These are phyloP conservation scores for Myrmecophaga tridactyla DNA, from an alignment of 2,113 vertebrate species.

Conservation along the genomic window DNA sequence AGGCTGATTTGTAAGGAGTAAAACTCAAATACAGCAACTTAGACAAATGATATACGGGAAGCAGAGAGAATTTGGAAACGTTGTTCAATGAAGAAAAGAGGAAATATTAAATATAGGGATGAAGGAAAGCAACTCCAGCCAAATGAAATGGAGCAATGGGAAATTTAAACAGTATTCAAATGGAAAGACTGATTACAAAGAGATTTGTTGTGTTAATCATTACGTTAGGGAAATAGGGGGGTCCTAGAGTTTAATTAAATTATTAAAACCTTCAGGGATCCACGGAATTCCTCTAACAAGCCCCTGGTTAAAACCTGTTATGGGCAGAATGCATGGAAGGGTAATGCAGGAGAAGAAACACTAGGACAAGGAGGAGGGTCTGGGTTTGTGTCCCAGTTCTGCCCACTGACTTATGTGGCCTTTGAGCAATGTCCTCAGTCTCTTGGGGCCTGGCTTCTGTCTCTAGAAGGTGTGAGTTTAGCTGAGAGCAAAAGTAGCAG, in stretches of 20 bases:
- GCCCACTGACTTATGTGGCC: not conserved
- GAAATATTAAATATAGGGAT: not conserved
- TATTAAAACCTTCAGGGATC: not conserved
- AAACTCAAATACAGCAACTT: not conserved
- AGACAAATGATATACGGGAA: not conserved
- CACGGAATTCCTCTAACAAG: not conserved
- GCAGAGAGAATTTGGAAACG: not conserved
- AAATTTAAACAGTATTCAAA: not conserved
- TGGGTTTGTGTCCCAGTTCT: rapidly evolving
- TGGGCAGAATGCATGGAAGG: not conserved
- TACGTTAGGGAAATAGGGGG: not conserved
- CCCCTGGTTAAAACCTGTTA: not conserved
- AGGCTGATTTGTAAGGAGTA: not conserved
- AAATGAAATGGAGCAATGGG: not conserved
- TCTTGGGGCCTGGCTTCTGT: not conserved
- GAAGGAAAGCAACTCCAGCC: not conserved
- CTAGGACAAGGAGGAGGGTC: not conserved
- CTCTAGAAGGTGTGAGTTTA: not conserved
- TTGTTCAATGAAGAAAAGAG: not conserved
- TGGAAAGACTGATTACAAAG: not conserved
- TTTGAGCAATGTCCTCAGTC: not conserved
- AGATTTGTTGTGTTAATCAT: not conserved
- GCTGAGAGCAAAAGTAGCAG: not conserved
- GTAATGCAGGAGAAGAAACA: not conserved
- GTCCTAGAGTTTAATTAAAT: not conserved